Evolutionary conservation across 30 jellyfish, hydroid and myxozoan species (phyloP).

Genomic region (Nemopilema nomurai): DNA sequence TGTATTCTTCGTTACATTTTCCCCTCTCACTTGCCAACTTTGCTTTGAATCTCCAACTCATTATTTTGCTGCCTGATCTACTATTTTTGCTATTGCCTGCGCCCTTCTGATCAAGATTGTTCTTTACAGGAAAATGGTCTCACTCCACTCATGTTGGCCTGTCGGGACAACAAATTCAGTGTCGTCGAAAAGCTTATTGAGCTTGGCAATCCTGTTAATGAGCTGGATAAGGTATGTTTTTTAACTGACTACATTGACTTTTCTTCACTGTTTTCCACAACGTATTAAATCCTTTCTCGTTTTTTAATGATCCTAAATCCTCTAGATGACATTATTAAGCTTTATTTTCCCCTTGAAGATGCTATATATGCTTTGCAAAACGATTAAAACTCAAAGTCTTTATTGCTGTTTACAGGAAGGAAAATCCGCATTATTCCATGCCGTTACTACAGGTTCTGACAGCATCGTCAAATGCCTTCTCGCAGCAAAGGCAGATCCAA

Average conservation of each 20-base stretch:
- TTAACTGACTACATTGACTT: background rate
- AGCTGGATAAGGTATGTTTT: constrained; percentile 70
- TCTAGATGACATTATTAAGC: background rate
- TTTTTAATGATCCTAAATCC: background rate
- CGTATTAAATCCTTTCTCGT: background rate
- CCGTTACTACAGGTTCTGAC: constrained; percentile 72
- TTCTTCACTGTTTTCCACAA: too few species aligned
- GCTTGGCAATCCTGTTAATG: constrained; percentile 80
- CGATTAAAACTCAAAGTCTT: too few species aligned
- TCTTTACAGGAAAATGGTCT: constrained; percentile 83
- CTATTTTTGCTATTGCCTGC: background rate
- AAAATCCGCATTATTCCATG: constrained; percentile 89
- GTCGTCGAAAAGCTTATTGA: constrained; percentile 80
- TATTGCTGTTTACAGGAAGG: constrained; percentile 72
- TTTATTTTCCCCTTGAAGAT: background rate
- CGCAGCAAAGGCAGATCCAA: constrained; percentile 83
- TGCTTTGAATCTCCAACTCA: too few species aligned
- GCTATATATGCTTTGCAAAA: constrained; percentile 3
- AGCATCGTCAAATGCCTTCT: constrained; percentile 64
- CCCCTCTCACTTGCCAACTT: too few species aligned
- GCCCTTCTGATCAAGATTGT: background rate
- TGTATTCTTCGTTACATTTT: too few species aligned
- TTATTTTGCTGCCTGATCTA: background rate
- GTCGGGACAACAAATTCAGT: constrained; percentile 82
- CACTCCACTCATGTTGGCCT: constrained; percentile 95